A percentile compares a stretch with the other conserved stretches of the same genome.
Conservation (phyloP, 2,797 vertebrate genomes). For the Macropus fuliginosus region DNA sequence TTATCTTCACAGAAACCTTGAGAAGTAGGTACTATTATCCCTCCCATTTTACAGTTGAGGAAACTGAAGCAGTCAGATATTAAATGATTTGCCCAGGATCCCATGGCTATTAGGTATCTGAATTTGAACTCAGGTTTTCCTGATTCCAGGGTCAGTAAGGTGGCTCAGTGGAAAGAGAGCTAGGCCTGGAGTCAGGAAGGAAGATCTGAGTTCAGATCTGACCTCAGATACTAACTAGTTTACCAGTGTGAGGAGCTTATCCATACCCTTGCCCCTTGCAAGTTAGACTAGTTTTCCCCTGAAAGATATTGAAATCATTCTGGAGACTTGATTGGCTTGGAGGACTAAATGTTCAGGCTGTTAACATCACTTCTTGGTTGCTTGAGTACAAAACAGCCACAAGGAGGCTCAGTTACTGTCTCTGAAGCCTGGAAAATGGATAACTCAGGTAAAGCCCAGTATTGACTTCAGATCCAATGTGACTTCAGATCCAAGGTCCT, state of each 20-base stretch:
- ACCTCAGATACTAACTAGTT: background rate
- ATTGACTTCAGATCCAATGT: background rate
- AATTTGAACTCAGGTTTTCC: background rate
- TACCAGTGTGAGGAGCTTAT: background rate
- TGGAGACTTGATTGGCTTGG: background rate
- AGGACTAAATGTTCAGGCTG: background rate
- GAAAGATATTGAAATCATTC: background rate
- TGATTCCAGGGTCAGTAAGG: background rate
- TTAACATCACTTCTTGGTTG: background rate
- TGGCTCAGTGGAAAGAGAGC: background rate
- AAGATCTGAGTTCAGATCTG: background rate
- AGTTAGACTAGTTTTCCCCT: background rate
- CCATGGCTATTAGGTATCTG: background rate
- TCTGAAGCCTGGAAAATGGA: background rate
- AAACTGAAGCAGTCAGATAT: background rate
- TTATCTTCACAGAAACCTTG: background rate
- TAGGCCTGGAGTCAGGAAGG: background rate
- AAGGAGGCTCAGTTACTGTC: background rate
- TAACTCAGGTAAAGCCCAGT: background rate
- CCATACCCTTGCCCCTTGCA: background rate
- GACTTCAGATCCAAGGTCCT: background rate
- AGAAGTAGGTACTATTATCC: background rate
- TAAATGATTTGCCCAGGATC: background rate
- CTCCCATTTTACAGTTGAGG: background rate
- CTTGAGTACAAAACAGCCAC: background rate